Percentiles rank a stretch among this genome's conserved stretches.
These are phyloP conservation scores for Smittia sp. DNA, from an alignment of 2,888 invertebrate species.

Conservation along the genomic window DNA sequence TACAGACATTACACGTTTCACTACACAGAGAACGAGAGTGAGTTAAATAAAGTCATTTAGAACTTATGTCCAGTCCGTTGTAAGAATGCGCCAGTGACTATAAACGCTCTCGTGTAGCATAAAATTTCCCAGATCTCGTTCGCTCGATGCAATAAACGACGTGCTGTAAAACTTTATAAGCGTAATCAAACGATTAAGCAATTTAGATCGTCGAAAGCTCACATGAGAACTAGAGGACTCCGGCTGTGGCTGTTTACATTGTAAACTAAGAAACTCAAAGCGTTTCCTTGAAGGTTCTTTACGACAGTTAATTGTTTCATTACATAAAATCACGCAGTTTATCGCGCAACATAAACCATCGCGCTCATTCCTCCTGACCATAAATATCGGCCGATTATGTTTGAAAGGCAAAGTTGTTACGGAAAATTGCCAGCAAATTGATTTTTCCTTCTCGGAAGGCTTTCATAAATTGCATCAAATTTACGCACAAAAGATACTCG, in stretches of 20 bases:
- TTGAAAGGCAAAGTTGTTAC: background rate
- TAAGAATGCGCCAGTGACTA: too few relatives aligned
- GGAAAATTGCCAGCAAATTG: background rate
- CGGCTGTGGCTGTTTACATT: background rate
- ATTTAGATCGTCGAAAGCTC: background rate
- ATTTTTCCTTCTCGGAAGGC: background rate
- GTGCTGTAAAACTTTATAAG: slow-evolving; percentile 9
- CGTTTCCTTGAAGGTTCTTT: background rate
- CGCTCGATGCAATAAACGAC: background rate
- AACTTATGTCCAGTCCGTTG: too few relatives aligned
- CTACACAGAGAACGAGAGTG: too few relatives aligned
- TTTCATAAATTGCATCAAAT: slow-evolving; percentile 31
- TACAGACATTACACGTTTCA: too few relatives aligned
- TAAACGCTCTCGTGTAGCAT: background rate
- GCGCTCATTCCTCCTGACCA: background rate
- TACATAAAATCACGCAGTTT: slow-evolving; percentile 2
- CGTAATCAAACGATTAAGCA: slow-evolving; percentile 16
- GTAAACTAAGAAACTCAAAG: background rate
- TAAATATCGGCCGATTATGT: background rate
- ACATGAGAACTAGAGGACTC: background rate
- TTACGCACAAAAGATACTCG: slow-evolving; percentile 20
- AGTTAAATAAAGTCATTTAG: too few relatives aligned
- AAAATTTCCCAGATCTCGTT: background rate
- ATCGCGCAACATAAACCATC: background rate
- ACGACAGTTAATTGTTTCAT: slow-evolving; percentile 2